Evolutionary conservation across 2,888 invertebrate genomes (phyloP), one percentile per base, ranked within the genome.

Genomic region (Geophilus truncorum): DNA sequence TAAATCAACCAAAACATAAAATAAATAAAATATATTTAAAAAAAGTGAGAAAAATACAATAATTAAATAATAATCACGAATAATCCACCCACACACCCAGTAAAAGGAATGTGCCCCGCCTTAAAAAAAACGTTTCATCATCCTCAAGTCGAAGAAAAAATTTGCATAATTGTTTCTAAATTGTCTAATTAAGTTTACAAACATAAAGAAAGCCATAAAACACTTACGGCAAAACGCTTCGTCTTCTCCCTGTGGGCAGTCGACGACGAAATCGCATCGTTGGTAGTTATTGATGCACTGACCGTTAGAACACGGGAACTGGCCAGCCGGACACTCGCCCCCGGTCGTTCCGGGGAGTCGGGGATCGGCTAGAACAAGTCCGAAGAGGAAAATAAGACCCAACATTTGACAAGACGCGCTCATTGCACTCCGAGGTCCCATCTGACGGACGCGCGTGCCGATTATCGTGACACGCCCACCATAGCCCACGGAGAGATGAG

Each of bases 181-280:
- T 79, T 79, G 51, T 80, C 45, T 18, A 51, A n/a, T 28, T 78
- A 18, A 57, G 7, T 1, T 9, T 18, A 70, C 18, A 12, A 32
- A 75, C 9, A 23, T 4, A 1, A 75, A 75, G n/a, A 1, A 75
- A 75, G 18, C 2, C 6, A 75, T 3, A 75, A 28, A 75, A 15
- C 76, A 85, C 85, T 85, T 84, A 85, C 85, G 84, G 85, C 93
- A 93, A 83, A 89, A 88, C 25, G 84, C 84, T 86, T 94, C 94
- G 85, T 94, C 94, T 23, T 90, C 90, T 5, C 90, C 90, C 84
- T 92, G 92, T 7, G 87, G 85, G 84, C 93, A 93, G 85, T 93
- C 91, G 0, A 79, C 82, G 6, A 83, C 70, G n/a, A 89, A 88
- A 85, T 93, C 90, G 82, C 86, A 86, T 40, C 85, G 83, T 57